These are phyloP conservation scores for Cabera pusaria DNA, from an alignment of 2,888 invertebrate species.

Conservation along the genomic window DNA sequence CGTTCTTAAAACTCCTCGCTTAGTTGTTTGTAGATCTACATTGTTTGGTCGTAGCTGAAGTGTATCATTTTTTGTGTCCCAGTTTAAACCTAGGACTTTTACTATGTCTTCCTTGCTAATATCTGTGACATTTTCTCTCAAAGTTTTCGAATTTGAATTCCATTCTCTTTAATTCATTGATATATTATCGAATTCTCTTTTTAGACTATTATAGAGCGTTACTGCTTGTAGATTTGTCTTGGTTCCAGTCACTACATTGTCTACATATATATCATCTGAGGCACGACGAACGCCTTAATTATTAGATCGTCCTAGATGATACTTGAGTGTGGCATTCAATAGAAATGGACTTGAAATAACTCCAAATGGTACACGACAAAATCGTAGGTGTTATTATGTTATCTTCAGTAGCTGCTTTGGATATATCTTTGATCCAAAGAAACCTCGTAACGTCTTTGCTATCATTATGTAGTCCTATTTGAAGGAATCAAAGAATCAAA, in stretches of 20 bases:
- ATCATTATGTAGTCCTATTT: slow-evolving; percentile 26
- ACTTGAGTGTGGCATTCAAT: slow-evolving; percentile 6
- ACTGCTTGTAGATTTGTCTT: background rate
- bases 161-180: slow-evolving; percentile 6
- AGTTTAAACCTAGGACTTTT: background rate
- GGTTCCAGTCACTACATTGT: slow-evolving; percentile 7
- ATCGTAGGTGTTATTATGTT: slow-evolving; percentile 18
- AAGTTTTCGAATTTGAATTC: slow-evolving; percentile 1
- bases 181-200: background rate
- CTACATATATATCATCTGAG: background rate
- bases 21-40: slow-evolving; percentile 6
- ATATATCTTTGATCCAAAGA: slow-evolving; percentile 28
- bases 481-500: too few relatives aligned
- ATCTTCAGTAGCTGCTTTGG: background rate
- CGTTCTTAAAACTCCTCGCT: slow-evolving; percentile 15
- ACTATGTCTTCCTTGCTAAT: background rate
- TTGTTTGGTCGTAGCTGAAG: background rate
- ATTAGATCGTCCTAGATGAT: background rate
- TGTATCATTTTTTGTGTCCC: slow-evolving; percentile 1
- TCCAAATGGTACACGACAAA: slow-evolving; percentile 18
- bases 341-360: slow-evolving; percentile 18
- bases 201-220: background rate
- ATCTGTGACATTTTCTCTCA: background rate
- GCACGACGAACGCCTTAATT: too few relatives aligned
- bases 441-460: slow-evolving; percentile 33